Evolutionary conservation across 2,113 vertebrate genomes (phyloP), one percentile per base, ranked within the genome.

Genomic region (Cyprinus carpio): DNA sequence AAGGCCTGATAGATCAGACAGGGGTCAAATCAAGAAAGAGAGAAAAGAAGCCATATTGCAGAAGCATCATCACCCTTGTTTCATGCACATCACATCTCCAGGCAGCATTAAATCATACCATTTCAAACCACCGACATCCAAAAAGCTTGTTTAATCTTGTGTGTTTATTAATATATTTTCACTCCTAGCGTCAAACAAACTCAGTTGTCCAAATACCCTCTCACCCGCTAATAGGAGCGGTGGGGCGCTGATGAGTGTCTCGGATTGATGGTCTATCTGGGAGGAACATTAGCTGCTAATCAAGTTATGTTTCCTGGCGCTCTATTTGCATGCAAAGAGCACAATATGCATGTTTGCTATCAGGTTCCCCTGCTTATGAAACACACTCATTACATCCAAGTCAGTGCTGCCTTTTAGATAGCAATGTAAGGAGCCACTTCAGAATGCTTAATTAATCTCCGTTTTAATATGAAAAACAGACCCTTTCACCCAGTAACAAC

Each of bases 161-260:
- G 84, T 94, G 94, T 94, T 94, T 94, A 92, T 95, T 94, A 93
- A 93, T 94, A 92, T 91, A 91, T 93, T 93, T 94, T 93, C 93
- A 93, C 93, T 94, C 91, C 89, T 88, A 91, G 91, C 85, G 91
- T 93, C 94, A 93, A 94, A 92, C 75, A 77, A 90, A 91, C 90
- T 85, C 89, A 87, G 87, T 90, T 93, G 93, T 93, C 91, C 91
- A 94, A 93, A 94, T 92, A 93, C 88, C 91, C 92, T 90, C 92
- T 93, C 86, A 89, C 89, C 89, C 89, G 84, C 88, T 7, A 82
- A 58, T n/a, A 67, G 75, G 87, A 85, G 89, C 91, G 58, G 76
- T 65, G 27, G 90, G 51, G 84, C 84, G 40, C 34, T 89, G 87
- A 90, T 94, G 93, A 93, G n/a, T n/a, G n/a, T n/a, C n/a, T n/a